Conservation (phyloP, 2,113 vertebrate species). For the Seriola dumerili region DNA sequence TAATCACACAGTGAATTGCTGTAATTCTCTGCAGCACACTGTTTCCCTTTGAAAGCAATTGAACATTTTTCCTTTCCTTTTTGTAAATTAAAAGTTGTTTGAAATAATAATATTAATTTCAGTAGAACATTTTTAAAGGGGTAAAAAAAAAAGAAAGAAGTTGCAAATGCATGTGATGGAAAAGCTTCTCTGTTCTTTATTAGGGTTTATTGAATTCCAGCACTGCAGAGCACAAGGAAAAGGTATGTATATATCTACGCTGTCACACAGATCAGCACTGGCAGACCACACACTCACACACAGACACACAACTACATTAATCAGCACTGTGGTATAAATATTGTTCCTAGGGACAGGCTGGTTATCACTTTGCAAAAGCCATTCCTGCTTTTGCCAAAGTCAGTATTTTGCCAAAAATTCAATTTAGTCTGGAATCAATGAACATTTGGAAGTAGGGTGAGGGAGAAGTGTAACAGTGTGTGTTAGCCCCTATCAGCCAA, state of each 20-base stretch:
- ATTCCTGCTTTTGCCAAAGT: conserved; percentile 55
- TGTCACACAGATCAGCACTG: conserved; percentile 3
- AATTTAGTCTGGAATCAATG: conserved; percentile 62
- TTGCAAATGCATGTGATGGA: background rate
- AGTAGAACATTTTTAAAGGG: background rate
- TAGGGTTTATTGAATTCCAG: background rate
- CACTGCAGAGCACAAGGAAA: background rate
- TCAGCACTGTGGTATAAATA: conserved; percentile 38
- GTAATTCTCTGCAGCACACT: background rate
- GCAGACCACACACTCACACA: background rate
- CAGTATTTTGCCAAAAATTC: conserved; percentile 63
- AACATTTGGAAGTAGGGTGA: conserved; percentile 57
- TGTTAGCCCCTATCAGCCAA: conserved; percentile 27
- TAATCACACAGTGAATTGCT: background rate
- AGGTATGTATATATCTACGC: background rate
- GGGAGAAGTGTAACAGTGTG: conserved; percentile 21
- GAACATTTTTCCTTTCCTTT: background rate
- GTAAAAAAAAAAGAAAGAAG: background rate
- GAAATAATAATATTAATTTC: background rate
- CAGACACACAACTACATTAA: conserved; percentile 23
- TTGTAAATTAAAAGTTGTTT: background rate
- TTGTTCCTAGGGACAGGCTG: conserved; percentile 28
- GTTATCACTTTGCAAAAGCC: conserved; percentile 22
- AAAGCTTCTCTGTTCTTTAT: background rate
- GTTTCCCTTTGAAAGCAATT: background rate